Evolutionary conservation across 2,797 vertebrate genomes (phyloP).

Genomic region (Acanthurus leucopareius): DNA sequence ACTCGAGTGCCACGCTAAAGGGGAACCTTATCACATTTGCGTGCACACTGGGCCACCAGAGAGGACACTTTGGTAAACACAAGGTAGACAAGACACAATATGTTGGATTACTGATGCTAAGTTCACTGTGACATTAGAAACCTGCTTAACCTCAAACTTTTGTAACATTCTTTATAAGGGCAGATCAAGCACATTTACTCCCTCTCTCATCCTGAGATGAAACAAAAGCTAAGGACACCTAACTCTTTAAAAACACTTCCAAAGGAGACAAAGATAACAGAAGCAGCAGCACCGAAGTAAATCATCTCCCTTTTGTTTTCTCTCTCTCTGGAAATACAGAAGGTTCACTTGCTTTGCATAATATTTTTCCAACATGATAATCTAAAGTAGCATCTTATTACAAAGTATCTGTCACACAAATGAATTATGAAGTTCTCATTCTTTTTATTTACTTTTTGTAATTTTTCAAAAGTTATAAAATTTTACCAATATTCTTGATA

Average conservation of each 20-base stretch:
- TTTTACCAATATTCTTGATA: too few species aligned
- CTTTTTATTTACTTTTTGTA: too few species aligned
- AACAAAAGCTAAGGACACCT: slow-evolving; percentile 29
- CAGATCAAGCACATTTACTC: slow-evolving; percentile 11
- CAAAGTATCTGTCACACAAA: background rate
- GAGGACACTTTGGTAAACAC: background rate
- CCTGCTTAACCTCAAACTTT: background rate
- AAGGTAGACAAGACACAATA: background rate
- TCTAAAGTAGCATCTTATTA: background rate
- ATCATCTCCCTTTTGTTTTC: slow-evolving; percentile 20
- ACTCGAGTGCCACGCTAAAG: too few species aligned
- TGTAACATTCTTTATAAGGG: slow-evolving; percentile 4
- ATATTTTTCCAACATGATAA: background rate
- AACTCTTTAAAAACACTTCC: slow-evolving; percentile 25
- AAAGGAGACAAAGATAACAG: slow-evolving; percentile 34
- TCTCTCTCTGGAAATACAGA: slow-evolving; percentile 20
- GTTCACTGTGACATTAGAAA: background rate
- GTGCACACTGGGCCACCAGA: background rate
- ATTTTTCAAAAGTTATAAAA: too few species aligned
- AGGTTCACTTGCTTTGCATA: background rate
- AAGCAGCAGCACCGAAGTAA: slow-evolving; percentile 18
- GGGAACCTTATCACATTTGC: background rate
- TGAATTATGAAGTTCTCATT: too few species aligned
- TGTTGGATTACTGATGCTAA: too few species aligned
- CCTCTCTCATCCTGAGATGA: slow-evolving; percentile 15